Evolutionary conservation across 2,797 vertebrate species (phyloP).

Genomic region (Microcaecilia unicolor): DNA sequence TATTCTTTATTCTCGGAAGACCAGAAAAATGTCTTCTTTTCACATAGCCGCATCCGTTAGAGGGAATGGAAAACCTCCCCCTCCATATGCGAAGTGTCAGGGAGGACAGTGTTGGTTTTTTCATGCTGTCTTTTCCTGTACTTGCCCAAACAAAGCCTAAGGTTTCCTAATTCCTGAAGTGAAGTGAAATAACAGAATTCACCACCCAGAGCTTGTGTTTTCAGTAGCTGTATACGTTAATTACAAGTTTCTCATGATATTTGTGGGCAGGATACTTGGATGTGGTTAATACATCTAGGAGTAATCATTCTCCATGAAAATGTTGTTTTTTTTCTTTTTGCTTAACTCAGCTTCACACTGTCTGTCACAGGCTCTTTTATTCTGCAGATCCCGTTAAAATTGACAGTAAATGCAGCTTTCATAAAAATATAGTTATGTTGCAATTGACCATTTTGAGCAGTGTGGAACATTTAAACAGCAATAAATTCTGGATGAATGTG

Average conservation of each 20-base stretch:
- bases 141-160: conserved; percentile 40
- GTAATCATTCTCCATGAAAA: no score
- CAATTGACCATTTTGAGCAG: conserved; percentile 32
- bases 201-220: no score
- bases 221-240: no score
- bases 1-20: conserved; percentile 67
- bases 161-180: conserved; percentile 41
- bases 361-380: no score
- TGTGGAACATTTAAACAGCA: conserved; percentile 26
- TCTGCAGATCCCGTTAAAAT: conserved; percentile 26
- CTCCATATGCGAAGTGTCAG: conserved; percentile 26
- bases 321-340: no score
- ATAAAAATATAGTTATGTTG: conserved; percentile 10
- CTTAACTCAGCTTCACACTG: no score
- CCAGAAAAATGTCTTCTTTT: conserved; percentile 63
- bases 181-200: conserved; percentile 47
- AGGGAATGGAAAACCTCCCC: conserved; percentile 37
- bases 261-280: no score
- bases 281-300: no score
- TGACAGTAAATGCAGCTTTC: conserved; percentile 34
- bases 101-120: conserved; percentile 35
- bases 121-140: conserved; percentile 33
- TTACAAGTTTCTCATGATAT: no score
- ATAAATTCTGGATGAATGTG: conserved; percentile 57
- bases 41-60: conserved; percentile 50